Conservation (phyloP, 2,888 invertebrate species). For the Pyralis farinalis region DNA sequence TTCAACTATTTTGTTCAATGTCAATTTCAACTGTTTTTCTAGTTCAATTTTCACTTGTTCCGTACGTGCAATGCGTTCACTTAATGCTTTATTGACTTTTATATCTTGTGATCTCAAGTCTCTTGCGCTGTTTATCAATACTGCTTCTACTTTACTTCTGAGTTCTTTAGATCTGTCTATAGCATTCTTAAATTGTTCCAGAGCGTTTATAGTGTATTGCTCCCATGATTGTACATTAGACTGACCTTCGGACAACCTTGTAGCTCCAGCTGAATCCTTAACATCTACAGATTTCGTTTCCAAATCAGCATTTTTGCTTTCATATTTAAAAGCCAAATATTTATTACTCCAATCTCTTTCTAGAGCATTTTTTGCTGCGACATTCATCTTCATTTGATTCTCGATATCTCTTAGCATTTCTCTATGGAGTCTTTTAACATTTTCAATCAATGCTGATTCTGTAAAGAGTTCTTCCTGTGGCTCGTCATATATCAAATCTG, state of each 20-base stretch:
- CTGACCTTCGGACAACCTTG: constrained; percentile 90
- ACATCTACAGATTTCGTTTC: constrained; percentile 85
- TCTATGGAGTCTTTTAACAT: constrained; percentile 83
- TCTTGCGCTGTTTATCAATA: constrained; percentile 87
- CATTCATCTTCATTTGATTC: constrained; percentile 85
- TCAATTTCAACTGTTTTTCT: constrained; percentile 84
- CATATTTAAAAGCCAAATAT: constrained; percentile 88
- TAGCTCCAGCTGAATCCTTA: constrained; percentile 89
- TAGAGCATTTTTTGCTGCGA: constrained; percentile 87
- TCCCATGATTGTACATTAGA: constrained; percentile 92
- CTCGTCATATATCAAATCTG: constrained; percentile 87
- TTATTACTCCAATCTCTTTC: constrained; percentile 97
- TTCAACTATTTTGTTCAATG: constrained; percentile 60
- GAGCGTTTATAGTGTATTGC: constrained; percentile 86
- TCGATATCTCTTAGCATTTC: constrained; percentile 85
- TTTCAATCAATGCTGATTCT: constrained; percentile 86
- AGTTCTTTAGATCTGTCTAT: constrained; percentile 86
- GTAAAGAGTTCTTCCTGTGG: constrained; percentile 88
- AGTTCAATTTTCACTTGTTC: constrained; percentile 87
- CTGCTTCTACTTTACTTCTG: constrained; percentile 86
- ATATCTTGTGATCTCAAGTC: constrained; percentile 92
- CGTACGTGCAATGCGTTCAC: constrained; percentile 86
- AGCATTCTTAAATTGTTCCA: constrained; percentile 87
- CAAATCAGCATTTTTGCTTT: constrained; percentile 85
- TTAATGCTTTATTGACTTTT: constrained; percentile 87